Evolutionary conservation across 2,113 vertebrate genomes (phyloP).

Genomic region (Passer montanus): DNA sequence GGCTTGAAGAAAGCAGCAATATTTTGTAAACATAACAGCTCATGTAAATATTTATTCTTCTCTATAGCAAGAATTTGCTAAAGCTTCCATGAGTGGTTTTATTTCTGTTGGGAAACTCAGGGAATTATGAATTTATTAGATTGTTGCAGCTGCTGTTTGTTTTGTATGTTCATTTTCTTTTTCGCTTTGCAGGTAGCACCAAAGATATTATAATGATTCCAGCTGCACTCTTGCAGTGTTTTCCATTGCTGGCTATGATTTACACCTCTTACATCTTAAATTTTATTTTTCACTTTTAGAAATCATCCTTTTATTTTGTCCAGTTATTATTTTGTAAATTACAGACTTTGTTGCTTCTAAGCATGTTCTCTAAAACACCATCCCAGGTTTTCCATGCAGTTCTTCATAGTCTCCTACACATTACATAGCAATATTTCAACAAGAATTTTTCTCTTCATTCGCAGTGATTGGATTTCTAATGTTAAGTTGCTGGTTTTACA

Average conservation of each 20-base stretch:
- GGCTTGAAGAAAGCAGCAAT: background rate
- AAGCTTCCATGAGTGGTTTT: background rate
- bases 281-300: background rate
- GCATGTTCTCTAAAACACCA: background rate
- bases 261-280: background rate
- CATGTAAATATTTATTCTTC: background rate
- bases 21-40: background rate
- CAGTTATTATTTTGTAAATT: background rate
- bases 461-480: background rate
- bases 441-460: background rate
- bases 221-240: background rate
- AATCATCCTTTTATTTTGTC: background rate
- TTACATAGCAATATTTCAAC: background rate
- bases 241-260: background rate
- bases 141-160: background rate
- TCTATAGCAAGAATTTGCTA: background rate
- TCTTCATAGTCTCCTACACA: background rate
- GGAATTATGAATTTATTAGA: background rate
- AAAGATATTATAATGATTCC: background rate
- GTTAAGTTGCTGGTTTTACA: background rate
- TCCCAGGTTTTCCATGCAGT: background rate
- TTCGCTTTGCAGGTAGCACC: background rate
- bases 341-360: background rate
- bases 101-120: background rate
- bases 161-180: background rate